These are phyloP conservation scores for Drosophila auraria DNA, from an alignment of 1,140 invertebrate species.

Conservation along the genomic window DNA sequence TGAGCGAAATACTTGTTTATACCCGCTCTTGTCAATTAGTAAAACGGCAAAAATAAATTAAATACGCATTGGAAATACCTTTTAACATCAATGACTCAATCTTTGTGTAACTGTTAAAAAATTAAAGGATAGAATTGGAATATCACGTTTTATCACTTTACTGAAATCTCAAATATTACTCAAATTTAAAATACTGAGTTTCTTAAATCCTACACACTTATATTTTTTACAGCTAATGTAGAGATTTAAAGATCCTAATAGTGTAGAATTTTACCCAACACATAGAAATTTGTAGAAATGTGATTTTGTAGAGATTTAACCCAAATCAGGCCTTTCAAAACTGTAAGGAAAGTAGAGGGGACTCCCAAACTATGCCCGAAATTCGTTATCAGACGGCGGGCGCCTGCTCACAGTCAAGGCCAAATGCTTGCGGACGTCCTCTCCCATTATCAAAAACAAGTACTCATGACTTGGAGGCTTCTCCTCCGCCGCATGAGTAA, in stretches of 20 bases:
- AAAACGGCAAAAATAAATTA: conserved; percentile 63
- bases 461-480: conserved; percentile 10
- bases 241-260: too few species aligned
- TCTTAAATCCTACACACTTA: too few species aligned
- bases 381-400: conserved; percentile 12
- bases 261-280: too few species aligned
- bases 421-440: conserved; percentile 31
- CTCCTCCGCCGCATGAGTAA: conserved; percentile 58
- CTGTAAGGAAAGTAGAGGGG: background rate
- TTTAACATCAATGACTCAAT: background rate
- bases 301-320: background rate
- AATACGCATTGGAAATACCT: conserved; percentile 25
- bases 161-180: background rate
- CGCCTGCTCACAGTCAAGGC: conserved; percentile 45
- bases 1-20: conserved; percentile 53
- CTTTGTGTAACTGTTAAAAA: background rate
- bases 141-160: background rate
- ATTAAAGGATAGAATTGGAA: background rate
- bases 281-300: background rate
- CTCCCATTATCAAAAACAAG: conserved; percentile 15
- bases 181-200: too few species aligned
- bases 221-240: too few species aligned
- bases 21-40: conserved; percentile 57
- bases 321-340: background rate
- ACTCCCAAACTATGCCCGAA: background rate